Evolutionary conservation across 2,888 invertebrate genomes (phyloP).

Genomic region (Andricus quercusramuli): DNA sequence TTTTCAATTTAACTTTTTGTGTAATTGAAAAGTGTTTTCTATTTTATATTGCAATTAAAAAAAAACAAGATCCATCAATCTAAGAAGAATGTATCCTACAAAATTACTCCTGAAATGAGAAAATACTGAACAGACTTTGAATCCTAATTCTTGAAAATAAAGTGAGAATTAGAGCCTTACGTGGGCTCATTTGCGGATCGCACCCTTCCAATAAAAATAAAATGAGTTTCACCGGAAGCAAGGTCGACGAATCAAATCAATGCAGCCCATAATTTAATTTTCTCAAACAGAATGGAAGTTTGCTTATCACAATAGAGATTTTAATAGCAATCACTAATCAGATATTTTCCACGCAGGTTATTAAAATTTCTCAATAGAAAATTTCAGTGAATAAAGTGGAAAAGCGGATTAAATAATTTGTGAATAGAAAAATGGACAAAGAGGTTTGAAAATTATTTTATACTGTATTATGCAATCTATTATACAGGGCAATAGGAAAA

Average conservation of each 20-base stretch:
- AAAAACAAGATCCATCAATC: no score
- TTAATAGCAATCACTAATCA: not conserved
- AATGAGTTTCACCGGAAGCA: not conserved
- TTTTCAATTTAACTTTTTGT: no score
- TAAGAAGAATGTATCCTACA: no score
- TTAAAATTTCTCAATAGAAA: not conserved
- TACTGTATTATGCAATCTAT: not conserved
- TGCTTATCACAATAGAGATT: not conserved
- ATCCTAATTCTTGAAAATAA: not conserved
- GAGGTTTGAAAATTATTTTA: no score
- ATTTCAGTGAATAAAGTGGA: not conserved
- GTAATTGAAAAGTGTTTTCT: no score
- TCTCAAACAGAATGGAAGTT: not conserved
- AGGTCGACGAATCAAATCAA: not conserved
- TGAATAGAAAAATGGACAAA: not conserved
- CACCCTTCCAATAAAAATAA: not conserved
- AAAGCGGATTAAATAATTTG: not conserved
- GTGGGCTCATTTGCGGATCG: constrained; percentile 2
- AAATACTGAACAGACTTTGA: not conserved
- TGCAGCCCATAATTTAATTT: not conserved
- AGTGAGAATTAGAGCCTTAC: constrained; percentile 5
- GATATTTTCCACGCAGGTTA: not conserved
- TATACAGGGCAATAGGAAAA: no score
- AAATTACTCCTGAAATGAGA: no score
- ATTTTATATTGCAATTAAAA: no score